phyloP scores from a whole-genome alignment of 1,140 invertebrate genomes.

The Andricus grossulariae region DNA sequence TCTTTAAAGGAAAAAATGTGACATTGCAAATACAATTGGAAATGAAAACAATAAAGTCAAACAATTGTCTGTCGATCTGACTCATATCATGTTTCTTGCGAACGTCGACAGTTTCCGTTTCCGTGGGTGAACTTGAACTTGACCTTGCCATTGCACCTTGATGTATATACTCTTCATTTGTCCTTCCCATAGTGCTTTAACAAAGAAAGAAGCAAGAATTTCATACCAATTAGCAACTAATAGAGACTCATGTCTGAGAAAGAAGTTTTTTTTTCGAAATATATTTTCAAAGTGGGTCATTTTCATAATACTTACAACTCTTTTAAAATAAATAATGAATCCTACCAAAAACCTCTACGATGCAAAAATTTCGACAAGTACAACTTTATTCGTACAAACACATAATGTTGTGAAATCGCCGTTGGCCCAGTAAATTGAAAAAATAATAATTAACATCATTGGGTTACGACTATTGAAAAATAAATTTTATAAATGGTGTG shows the following conservation, averaged over 20 bases:
- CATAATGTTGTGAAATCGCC: no score
- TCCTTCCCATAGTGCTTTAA: constrained; percentile 10
- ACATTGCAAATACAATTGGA: not conserved
- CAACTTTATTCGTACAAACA: no score
- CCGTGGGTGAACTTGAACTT: constrained; percentile 49
- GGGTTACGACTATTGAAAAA: not conserved
- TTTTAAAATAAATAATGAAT: no score
- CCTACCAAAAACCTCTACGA: no score
- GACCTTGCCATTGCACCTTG: constrained; percentile 34
- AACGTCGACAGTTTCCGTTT: constrained; percentile 41
- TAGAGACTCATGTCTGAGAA: no score
- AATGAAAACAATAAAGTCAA: constrained; percentile 46
- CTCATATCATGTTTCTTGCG: constrained; percentile 13
- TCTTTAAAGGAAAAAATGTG: no score
- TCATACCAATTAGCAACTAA: not conserved
- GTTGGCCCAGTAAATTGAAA: no score
- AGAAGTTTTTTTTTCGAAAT: no score
- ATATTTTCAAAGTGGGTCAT: no score
- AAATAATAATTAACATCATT: no score
- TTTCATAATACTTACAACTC: no score
- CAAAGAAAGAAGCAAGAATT: not conserved
- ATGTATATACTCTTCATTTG: not conserved
- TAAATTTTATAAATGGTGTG: not conserved
- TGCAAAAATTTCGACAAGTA: no score
- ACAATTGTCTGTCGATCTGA: constrained; percentile 28